Percentiles rank a stretch among this genome's conserved stretches.
Conservation (phyloP, 2,888 invertebrate genomes). For the Drosophila testacea region DNA sequence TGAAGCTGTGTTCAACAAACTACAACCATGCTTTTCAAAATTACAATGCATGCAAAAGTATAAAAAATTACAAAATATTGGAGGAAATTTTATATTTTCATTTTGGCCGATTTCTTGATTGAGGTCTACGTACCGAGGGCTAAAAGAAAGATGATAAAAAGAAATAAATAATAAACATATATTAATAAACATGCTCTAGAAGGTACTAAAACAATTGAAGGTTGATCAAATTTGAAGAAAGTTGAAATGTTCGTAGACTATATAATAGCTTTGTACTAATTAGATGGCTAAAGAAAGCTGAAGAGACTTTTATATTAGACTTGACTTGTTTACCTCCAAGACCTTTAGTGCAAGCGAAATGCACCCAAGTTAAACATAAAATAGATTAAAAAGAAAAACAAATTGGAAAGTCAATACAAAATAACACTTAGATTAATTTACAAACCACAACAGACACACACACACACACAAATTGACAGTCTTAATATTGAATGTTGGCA, state of each 20-base stretch:
- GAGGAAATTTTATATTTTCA: slow-evolving; percentile 33
- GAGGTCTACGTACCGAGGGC: slow-evolving; percentile 62
- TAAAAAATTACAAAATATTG: slow-evolving; percentile 6
- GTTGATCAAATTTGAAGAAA: slow-evolving; percentile 25
- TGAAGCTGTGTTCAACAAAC: slow-evolving; percentile 9
- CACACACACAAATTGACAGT: slow-evolving; percentile 28
- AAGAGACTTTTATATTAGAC: slow-evolving; percentile 44
- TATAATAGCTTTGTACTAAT: slow-evolving; percentile 10
- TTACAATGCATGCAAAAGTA: slow-evolving; percentile 34
- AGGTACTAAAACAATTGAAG: slow-evolving; percentile 34
- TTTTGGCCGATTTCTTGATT: slow-evolving; percentile 53
- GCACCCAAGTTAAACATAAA: slow-evolving; percentile 63
- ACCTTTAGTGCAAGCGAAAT: slow-evolving; percentile 62
- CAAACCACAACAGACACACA: slow-evolving; percentile 47
- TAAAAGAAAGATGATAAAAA: slow-evolving; percentile 56
- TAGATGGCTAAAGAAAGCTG: slow-evolving; percentile 36
- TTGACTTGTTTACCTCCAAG: slow-evolving; percentile 78
- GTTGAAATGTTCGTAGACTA: slow-evolving; percentile 29
- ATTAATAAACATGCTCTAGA: slow-evolving; percentile 55
- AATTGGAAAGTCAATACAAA: slow-evolving; percentile 60
- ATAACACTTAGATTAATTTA: slow-evolving; percentile 43
- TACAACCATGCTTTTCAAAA: slow-evolving; percentile 41
- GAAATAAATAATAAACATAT: slow-evolving; percentile 31
- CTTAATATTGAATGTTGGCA: slow-evolving; percentile 12
- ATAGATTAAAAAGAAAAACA: slow-evolving; percentile 48